These are phyloP conservation scores for Struthidea cinerea DNA, from an alignment of 2,113 vertebrate genomes.

Conservation along the genomic window DNA sequence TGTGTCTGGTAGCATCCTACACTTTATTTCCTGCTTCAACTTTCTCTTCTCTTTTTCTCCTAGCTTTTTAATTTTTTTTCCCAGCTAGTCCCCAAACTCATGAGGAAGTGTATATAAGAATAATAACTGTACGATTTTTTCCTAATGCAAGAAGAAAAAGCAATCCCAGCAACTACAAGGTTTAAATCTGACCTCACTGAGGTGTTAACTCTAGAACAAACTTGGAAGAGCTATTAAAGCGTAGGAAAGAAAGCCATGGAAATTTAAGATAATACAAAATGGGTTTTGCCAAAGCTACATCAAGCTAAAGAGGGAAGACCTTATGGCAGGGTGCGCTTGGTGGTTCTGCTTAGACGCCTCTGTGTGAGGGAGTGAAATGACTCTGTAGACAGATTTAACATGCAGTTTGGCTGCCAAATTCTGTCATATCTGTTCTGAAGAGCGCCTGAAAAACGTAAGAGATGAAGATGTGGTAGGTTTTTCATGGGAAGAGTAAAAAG, in stretches of 20 bases:
- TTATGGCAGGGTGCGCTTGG: accelerated
- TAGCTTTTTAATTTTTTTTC: too few species aligned
- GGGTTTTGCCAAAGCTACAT: neutral
- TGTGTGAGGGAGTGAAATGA: neutral
- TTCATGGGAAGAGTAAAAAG: neutral
- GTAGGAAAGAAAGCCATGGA: neutral
- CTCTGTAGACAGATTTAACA: neutral
- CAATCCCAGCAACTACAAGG: neutral
- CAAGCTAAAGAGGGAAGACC: neutral
- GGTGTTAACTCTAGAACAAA: neutral
- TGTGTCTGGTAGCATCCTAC: accelerated
- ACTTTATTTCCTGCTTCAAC: accelerated
- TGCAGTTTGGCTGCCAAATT: neutral
- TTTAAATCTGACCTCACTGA: neutral
- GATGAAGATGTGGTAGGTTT: neutral
- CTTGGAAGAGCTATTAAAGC: neutral
- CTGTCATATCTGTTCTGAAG: neutral
- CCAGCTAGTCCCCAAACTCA: neutral
- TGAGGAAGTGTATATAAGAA: neutral
- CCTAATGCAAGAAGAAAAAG: neutral
- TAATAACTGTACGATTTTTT: neutral
- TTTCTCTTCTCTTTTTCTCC: neutral
- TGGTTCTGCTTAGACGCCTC: neutral
- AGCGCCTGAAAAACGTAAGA: neutral
- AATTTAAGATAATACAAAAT: neutral